Evolutionary conservation across 2,113 vertebrate genomes (phyloP), one percentile per base, ranked within the genome.

Genomic region (Siniperca knerii): DNA sequence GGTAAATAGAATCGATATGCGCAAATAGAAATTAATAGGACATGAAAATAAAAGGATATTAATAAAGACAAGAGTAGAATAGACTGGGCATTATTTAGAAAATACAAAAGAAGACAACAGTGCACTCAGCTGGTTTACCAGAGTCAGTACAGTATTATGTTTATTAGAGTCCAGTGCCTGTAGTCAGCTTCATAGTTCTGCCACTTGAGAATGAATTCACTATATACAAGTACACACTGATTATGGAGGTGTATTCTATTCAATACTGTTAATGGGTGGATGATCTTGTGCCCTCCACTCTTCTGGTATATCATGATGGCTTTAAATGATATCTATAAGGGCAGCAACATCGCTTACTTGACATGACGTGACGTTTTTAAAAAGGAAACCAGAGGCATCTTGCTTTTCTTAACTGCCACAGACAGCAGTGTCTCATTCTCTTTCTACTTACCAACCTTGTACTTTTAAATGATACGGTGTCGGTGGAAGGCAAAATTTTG

Each of bases 51-150:
- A 40, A 46, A 50, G 1, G 10, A 72, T 1, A 21, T 5, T 40
- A 12, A 23, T 35, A 46, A 65, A n/a, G 6, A 57, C 11, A 66
- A 52, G 4, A 50, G 7, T 8, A 33, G 1, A 70, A 77, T 1
- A 18, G 5, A 54, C 11, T 42, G 6, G 2, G 71, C 20, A 55
- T 46, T 18, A 58, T 4, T 70, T 4, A 65, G 10, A 48, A 76
- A 48, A 66, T 0, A 57, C 7, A 81, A 60, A 1, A 55, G 4
- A 57, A 18, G 25, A 73, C 77, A 89, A 91, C 48, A 87, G 82
- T 13, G 77, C 89, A 91, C 86, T 71, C 93, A 12, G 54, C 74
- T 91, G 92, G 87, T 50, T 58, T 2, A 50, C 1, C 0, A 75
- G 25, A 46, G 37, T 70, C 61, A 75, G n/a, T 70, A 35, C 44